A percentile compares a stretch with the other conserved stretches of the same genome.
These are phyloP conservation scores for Athene noctua DNA, from an alignment of 2,113 vertebrate genomes.

Conservation along the genomic window DNA sequence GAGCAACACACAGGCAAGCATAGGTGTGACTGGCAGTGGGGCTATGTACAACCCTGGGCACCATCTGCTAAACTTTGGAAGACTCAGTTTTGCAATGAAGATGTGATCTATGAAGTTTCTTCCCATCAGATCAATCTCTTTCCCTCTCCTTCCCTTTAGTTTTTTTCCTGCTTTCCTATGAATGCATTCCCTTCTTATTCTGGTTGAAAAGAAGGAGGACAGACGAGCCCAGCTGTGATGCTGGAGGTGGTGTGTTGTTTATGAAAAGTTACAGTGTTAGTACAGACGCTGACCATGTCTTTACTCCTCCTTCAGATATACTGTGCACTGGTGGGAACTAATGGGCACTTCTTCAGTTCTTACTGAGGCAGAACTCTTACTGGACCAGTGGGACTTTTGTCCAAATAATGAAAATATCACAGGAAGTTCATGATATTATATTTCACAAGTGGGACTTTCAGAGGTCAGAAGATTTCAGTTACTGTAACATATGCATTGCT, in stretches of 20 bases:
- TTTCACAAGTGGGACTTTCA: neutral
- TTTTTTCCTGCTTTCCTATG: neutral
- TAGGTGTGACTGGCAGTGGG: neutral
- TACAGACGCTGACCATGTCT: neutral
- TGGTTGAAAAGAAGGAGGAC: neutral
- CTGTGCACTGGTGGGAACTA: neutral
- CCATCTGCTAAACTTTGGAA: neutral
- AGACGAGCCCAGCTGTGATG: neutral
- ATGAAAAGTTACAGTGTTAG: neutral
- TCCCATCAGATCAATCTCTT: neutral
- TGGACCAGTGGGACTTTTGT: neutral
- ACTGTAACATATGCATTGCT: neutral
- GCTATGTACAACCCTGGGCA: neutral
- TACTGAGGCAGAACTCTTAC: neutral
- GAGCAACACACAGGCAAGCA: neutral
- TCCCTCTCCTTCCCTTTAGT: neutral
- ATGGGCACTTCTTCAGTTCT: neutral
- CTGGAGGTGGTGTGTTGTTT: neutral
- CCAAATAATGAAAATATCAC: slow-evolving; percentile 26
- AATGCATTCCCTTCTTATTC: neutral
- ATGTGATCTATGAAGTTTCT: neutral
- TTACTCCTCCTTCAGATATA: neutral
- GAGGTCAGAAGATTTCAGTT: slow-evolving; percentile 18
- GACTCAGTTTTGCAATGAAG: neutral
- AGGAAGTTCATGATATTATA: neutral